A percentile compares a stretch with the other conserved stretches of the same genome.
These are phyloP conservation scores for Lasioglossum vierecki DNA, from an alignment of 2,888 invertebrate species.

Conservation along the genomic window DNA sequence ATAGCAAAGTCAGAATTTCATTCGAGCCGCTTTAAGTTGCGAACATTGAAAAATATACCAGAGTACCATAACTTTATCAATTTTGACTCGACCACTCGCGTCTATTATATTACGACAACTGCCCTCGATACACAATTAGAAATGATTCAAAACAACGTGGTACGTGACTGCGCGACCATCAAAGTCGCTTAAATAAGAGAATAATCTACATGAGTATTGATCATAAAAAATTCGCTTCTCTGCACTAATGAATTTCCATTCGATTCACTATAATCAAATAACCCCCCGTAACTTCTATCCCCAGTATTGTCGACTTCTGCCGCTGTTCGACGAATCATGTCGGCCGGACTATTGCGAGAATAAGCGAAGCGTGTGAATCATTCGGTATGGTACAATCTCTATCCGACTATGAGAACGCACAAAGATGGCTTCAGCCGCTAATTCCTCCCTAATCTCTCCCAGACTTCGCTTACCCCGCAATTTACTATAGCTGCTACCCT, in stretches of 20 bases:
- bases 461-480: not conserved
- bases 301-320: not conserved
- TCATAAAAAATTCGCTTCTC: not conserved
- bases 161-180: not conserved
- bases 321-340: slow-evolving; percentile 3
- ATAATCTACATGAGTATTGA: not conserved
- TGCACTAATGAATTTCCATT: not conserved
- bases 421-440: slow-evolving; percentile 1
- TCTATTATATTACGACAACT: not conserved
- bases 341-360: slow-evolving; percentile 29
- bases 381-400: not conserved
- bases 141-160: not conserved
- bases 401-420: not conserved
- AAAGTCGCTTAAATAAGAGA: not conserved
- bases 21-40: not conserved
- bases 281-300: not conserved
- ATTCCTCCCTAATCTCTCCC: not conserved
- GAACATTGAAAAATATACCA: not conserved
- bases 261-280: not conserved
- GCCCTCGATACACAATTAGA: not conserved
- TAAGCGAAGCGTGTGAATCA: slow-evolving; percentile 25
- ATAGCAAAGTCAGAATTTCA: not conserved
- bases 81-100: not conserved
- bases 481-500: not conserved
- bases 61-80: not conserved